These are phyloP conservation scores for Apis cerana DNA, from an alignment of 1,140 invertebrate genomes.

Conservation along the genomic window DNA sequence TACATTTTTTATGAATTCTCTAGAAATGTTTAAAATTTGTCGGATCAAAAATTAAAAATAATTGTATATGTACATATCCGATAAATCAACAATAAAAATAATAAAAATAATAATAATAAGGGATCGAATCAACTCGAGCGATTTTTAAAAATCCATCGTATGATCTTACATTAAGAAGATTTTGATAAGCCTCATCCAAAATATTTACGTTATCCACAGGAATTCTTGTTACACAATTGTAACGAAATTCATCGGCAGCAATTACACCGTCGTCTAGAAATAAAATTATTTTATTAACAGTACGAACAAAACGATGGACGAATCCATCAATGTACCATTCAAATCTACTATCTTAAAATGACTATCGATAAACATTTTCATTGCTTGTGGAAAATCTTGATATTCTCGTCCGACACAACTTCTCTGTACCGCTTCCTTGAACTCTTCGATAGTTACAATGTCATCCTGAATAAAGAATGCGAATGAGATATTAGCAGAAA, in stretches of 20 bases:
- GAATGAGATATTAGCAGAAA: not conserved
- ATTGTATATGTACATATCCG: slow-evolving; percentile 21
- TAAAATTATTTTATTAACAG: not conserved
- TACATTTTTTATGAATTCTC: not conserved
- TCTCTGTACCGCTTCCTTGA: slow-evolving; percentile 90
- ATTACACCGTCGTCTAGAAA: slow-evolving; percentile 87
- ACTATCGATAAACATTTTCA: slow-evolving; percentile 91
- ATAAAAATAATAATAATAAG: not conserved
- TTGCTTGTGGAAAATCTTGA: slow-evolving; percentile 90
- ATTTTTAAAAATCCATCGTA: not conserved
- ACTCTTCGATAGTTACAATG: slow-evolving; percentile 89
- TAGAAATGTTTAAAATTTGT: not conserved
- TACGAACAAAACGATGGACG: not conserved
- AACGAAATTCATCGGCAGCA: slow-evolving; percentile 89
- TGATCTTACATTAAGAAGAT: slow-evolving; percentile 86
- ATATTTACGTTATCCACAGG: slow-evolving; percentile 88
- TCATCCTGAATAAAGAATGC: slow-evolving; percentile 84
- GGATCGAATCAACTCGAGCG: not conserved
- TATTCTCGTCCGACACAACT: slow-evolving; percentile 90
- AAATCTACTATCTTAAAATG: slow-evolving; percentile 91
- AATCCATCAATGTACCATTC: slow-evolving; percentile 82
- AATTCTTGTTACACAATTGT: slow-evolving; percentile 90
- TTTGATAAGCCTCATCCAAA: slow-evolving; percentile 89
- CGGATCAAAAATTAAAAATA: not conserved
- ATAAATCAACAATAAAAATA: not conserved